Percentiles rank a stretch among this genome's conserved stretches.
Conservation (phyloP, 2,113 vertebrate genomes). For the Quiscalus mexicanus region DNA sequence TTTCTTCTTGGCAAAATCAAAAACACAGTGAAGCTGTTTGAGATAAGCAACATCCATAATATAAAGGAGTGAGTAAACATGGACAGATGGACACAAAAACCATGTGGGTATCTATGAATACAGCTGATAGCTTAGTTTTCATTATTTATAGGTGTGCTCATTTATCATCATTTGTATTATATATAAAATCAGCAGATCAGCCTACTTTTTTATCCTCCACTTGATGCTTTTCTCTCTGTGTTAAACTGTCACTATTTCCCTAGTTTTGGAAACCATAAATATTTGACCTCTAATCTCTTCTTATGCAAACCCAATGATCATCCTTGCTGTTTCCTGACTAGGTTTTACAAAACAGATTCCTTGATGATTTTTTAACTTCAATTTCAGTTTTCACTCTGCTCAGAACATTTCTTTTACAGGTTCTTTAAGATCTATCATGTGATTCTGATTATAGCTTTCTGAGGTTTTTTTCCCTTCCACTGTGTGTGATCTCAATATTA, state of each 20-base stretch:
- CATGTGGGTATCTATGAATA: not conserved
- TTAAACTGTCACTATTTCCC: not conserved
- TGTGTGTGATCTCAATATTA: not conserved
- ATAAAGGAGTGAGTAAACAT: not conserved
- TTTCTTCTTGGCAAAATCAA: constrained; percentile 26
- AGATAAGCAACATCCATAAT: not conserved
- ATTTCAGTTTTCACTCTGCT: not conserved
- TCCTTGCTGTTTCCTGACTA: not conserved
- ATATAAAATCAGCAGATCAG: not conserved
- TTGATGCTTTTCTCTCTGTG: not conserved
- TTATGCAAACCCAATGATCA: not conserved
- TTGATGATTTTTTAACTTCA: not conserved
- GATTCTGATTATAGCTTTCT: not conserved
- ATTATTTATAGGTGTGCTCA: not conserved
- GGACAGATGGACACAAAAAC: not conserved
- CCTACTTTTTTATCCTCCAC: not conserved
- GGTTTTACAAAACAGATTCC: not conserved
- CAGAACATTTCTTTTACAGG: not conserved
- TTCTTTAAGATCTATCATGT: not conserved
- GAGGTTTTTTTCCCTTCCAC: not conserved
- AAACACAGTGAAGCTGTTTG: constrained; percentile 20
- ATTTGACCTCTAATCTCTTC: not conserved
- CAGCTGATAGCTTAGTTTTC: not conserved
- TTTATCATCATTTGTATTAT: not conserved
- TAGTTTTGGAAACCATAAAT: not conserved